A percentile compares a stretch with the other conserved stretches of the same genome.
These are phyloP conservation scores for Amazona guildingii DNA, from an alignment of 2,113 vertebrate genomes.

Conservation along the genomic window DNA sequence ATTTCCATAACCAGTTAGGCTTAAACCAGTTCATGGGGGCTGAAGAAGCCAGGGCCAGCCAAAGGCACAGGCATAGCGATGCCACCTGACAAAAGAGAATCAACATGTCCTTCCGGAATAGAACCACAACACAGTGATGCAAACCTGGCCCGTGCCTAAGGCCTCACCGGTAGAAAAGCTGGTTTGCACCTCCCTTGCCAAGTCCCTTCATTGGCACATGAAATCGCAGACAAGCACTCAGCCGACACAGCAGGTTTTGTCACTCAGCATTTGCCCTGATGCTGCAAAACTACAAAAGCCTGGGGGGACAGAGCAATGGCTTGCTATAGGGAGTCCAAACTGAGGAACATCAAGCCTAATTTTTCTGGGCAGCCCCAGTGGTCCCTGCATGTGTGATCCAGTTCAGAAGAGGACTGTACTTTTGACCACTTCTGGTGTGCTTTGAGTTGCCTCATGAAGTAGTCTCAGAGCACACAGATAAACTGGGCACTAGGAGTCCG, in stretches of 20 bases:
- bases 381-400: background rate
- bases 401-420: background rate
- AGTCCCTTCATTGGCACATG: background rate
- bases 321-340: background rate
- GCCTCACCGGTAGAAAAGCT: background rate
- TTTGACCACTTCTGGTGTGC: background rate
- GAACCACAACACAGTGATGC: background rate
- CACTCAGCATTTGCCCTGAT: background rate
- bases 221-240: background rate
- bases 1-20: background rate
- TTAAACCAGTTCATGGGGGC: background rate
- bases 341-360: background rate
- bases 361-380: background rate
- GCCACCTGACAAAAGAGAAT: background rate
- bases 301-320: background rate
- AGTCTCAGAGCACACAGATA: too few species aligned
- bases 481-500: rapidly evolving
- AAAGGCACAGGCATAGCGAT: background rate
- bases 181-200: background rate
- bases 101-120: background rate
- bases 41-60: background rate
- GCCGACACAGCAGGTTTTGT: background rate
- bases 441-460: background rate
- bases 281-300: background rate
- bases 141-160: background rate